Conservation (phyloP, 2,113 vertebrate genomes). For the Calidris pugnax region DNA sequence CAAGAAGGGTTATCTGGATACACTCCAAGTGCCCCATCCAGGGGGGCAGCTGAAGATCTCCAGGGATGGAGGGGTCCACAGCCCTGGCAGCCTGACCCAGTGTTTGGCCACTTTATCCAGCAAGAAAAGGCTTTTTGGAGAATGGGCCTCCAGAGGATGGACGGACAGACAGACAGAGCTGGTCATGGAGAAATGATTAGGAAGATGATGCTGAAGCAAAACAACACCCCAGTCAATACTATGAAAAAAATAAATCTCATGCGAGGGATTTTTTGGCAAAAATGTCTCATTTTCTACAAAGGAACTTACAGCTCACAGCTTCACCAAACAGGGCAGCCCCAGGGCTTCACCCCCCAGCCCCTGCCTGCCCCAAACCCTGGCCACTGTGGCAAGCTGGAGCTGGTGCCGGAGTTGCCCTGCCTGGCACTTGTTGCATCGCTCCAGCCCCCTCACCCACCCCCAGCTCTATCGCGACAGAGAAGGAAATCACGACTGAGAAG, state of each 20-base stretch:
- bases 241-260: accelerated
- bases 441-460: too few relatives aligned
- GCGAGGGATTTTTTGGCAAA: background rate
- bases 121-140: background rate
- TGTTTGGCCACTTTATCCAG: background rate
- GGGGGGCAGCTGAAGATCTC: background rate
- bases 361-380: background rate
- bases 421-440: background rate
- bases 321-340: background rate
- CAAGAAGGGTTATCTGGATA: background rate
- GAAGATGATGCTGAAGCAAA: background rate
- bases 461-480: background rate
- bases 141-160: background rate
- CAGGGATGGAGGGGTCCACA: background rate
- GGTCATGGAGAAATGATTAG: background rate
- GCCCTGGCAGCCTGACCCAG: background rate
- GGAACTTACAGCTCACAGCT: too few relatives aligned
- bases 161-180: background rate
- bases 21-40: accelerated
- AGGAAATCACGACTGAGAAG: background rate
- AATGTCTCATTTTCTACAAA: background rate
- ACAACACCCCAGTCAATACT: accelerated
- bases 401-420: accelerated
- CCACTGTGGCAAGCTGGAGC: background rate
- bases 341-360: background rate